Percentiles rank a stretch among this genome's conserved stretches.
Conservation (phyloP, 2,113 vertebrate genomes). For the Leptobrachium ailaonicum region DNA sequence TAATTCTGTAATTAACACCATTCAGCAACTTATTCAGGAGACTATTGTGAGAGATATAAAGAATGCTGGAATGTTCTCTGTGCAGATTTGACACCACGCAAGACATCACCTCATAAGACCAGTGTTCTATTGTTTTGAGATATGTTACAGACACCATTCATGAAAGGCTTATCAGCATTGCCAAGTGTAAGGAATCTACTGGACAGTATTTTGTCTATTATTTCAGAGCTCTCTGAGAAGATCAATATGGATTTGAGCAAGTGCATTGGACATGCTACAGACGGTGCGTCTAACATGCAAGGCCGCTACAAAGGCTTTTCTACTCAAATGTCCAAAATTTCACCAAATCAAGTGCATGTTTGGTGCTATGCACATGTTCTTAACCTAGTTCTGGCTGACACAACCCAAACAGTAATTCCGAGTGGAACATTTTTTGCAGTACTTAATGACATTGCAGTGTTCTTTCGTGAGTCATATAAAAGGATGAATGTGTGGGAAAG, state of each 20-base stretch:
- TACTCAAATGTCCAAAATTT: background rate
- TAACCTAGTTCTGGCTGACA: background rate
- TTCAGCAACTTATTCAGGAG: background rate
- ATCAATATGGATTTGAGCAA: no score
- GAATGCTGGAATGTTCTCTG: background rate
- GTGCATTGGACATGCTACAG: no score
- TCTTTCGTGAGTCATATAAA: background rate
- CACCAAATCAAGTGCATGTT: no score
- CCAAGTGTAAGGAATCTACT: background rate
- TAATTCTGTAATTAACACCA: background rate
- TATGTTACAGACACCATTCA: conserved; percentile 1
- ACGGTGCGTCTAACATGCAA: background rate
- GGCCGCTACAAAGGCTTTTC: background rate
- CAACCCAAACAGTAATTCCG: background rate
- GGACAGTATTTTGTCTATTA: no score
- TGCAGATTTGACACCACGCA: background rate
- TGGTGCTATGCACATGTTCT: background rate
- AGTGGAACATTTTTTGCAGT: background rate
- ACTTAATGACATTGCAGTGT: background rate
- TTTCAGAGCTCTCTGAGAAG: no score
- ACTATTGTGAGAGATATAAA: background rate
- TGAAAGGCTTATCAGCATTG: background rate
- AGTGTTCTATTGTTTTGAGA: background rate
- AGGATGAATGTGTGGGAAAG: background rate
- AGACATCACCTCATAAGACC: background rate